Evolutionary conservation across 1,140 invertebrate genomes (phyloP), one percentile per base, ranked within the genome.

Genomic region (Drosophila equinoxialis): DNA sequence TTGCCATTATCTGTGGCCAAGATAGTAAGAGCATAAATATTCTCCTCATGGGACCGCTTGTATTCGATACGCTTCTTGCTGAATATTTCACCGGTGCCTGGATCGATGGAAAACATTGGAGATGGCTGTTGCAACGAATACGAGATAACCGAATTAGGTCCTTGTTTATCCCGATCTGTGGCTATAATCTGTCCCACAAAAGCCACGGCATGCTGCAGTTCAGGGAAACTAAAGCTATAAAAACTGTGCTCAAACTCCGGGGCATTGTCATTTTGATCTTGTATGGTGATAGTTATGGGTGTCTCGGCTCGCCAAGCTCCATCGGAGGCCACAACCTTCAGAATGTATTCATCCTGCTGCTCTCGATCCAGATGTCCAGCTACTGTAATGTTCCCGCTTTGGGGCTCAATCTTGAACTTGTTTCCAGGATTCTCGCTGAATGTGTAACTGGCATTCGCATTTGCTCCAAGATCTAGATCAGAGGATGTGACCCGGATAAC

Each of bases 201-300:
- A 0, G 96, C 95, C 39, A 96, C 94, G 55, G 94, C 94, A 59
- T 94, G 93, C 90, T 97, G 96, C 6, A 97, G 93, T 91, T 98
- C 97, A 0, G 97, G 96, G 69, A 99, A 96, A 90, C 98, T 97
- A 85, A 98, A 98, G 81, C 95, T 96, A 85, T 98, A 98, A 71
- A 94, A 96, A 0, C 95, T 95, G 81, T 97, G 94, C 77, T 97
- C 96, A 89, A 98, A 99, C 92, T 97, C 96, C 0, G 98, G 98
- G 0, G 97, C 95, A 91, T 98, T 98, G 90, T 99, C 98, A 92
- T 99, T 99, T 78, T 98, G 96, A 93, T 99, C 98, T 92, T 98
- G 97, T 65, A 99, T 97, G 1, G 97, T 97, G 23, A 99, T 97
- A 1, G 97, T 98, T 0, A 98, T 91, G 0, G 97, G 95, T 1